Percentiles rank a stretch among this genome's conserved stretches.
phyloP scores from a whole-genome alignment of 2,797 vertebrate genomes.

The Pogoniulus pusillus region DNA sequence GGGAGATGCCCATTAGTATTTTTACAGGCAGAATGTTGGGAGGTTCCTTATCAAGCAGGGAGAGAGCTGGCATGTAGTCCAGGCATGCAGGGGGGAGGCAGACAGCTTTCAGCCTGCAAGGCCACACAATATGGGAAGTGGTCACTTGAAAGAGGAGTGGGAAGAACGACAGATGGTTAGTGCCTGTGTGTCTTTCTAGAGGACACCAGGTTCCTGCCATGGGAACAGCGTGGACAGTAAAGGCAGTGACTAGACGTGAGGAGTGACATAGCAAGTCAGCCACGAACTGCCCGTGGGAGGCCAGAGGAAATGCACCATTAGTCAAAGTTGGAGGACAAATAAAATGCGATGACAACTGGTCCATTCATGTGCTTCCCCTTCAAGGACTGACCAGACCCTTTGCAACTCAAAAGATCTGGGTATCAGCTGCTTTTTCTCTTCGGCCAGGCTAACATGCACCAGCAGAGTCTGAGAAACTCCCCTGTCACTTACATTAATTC shows the following conservation, averaged over 20 bases:
- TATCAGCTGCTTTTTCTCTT: conserved; percentile 64
- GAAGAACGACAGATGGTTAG: conserved; percentile 69
- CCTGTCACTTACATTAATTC: conserved; percentile 53
- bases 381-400: conserved; percentile 55
- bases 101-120: conserved; percentile 46
- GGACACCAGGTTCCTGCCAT: conserved; percentile 52
- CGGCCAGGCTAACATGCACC: conserved; percentile 37
- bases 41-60: conserved; percentile 50
- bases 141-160: conserved; percentile 66
- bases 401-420: conserved; percentile 48
- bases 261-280: conserved; percentile 73
- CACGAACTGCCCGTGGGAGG: conserved; percentile 65
- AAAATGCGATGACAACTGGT: conserved; percentile 71
- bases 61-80: conserved; percentile 30
- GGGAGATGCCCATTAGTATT: conserved; percentile 60
- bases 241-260: conserved; percentile 59
- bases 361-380: conserved; percentile 69
- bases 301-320: conserved; percentile 76
- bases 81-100: conserved; percentile 48
- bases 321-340: conserved; percentile 73
- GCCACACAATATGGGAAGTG: conserved; percentile 69
- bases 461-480: conserved; percentile 46
- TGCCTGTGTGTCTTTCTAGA: conserved; percentile 59
- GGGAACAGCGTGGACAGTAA: conserved; percentile 70
- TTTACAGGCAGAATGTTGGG: conserved; percentile 39